Evolutionary conservation across 2,797 vertebrate species (phyloP).

Genomic region (Florisuga fusca): DNA sequence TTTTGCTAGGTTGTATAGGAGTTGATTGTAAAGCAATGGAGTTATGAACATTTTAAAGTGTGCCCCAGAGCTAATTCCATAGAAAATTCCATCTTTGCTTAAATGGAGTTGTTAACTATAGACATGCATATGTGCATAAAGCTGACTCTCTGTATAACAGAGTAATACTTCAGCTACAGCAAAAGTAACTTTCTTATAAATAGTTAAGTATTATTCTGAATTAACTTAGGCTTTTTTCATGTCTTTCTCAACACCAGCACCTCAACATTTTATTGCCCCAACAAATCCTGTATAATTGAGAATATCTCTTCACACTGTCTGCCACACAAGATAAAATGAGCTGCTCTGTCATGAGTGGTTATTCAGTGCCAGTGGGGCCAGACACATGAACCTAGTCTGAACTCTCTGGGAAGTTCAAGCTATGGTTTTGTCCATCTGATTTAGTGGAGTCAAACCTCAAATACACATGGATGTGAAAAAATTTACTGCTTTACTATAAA

Average conservation of each 20-base stretch:
- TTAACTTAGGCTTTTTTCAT: background rate
- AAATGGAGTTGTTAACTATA: background rate
- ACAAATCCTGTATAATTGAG: background rate
- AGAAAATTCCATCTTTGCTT: background rate
- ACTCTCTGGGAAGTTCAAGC: background rate
- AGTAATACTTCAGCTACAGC: background rate
- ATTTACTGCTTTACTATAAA: background rate
- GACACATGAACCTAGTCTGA: accelerated
- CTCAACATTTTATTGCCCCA: background rate
- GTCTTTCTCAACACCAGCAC: background rate
- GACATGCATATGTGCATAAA: background rate
- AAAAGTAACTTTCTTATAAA: background rate
- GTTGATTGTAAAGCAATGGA: slow-evolving; percentile 39
- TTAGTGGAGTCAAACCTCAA: background rate
- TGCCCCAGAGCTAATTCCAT: background rate
- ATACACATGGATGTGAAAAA: background rate
- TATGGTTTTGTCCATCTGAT: background rate
- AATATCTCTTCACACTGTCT: background rate
- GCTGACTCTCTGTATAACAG: background rate
- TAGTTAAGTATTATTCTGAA: background rate
- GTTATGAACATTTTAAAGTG: background rate
- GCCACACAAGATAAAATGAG: accelerated
- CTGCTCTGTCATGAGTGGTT: background rate
- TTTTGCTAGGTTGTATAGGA: background rate
- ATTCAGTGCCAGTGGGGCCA: background rate